A percentile compares a stretch with the other conserved stretches of the same genome.
Conservation (phyloP, 2,113 vertebrate species). For the Uria aalge region DNA sequence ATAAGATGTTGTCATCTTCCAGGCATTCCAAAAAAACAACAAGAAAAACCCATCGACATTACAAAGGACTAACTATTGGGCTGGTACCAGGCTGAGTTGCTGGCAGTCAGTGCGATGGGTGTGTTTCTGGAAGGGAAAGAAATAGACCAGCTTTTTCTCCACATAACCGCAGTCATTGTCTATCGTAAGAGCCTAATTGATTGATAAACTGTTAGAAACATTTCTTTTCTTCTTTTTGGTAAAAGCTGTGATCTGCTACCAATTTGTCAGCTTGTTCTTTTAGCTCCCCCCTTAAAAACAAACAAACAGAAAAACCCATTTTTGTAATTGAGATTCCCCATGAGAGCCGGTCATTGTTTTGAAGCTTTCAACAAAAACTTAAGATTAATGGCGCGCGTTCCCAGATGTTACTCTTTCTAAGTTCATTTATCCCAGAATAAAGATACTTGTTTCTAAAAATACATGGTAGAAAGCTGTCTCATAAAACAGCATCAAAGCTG, state of each 20-base stretch:
- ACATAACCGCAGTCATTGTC: not conserved
- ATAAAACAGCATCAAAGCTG: slow-evolving; percentile 40
- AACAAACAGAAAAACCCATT: not conserved
- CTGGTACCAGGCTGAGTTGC: not conserved
- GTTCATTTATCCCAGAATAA: slow-evolving; percentile 23
- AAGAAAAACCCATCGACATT: not conserved
- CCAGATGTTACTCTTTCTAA: slow-evolving; percentile 38
- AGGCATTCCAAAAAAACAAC: not conserved
- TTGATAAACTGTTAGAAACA: slow-evolving; percentile 36
- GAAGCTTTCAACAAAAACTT: slow-evolving; percentile 37
- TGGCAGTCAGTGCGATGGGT: not conserved
- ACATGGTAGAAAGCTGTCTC: not conserved
- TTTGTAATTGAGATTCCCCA: not conserved
- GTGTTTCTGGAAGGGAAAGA: slow-evolving; percentile 5
- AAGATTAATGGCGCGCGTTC: not conserved
- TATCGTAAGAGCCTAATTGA: not conserved
- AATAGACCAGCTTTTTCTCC: not conserved
- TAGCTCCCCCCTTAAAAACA: not conserved
- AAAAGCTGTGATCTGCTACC: slow-evolving; percentile 48
- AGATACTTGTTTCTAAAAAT: slow-evolving; percentile 48
- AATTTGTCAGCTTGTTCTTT: slow-evolving; percentile 53
- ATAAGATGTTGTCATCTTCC: not conserved
- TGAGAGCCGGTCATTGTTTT: slow-evolving; percentile 6
- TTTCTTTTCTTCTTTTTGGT: not conserved
- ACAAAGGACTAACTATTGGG: not conserved